phyloP scores from a whole-genome alignment of 2,888 invertebrate species.

The Lobophora halterata region DNA sequence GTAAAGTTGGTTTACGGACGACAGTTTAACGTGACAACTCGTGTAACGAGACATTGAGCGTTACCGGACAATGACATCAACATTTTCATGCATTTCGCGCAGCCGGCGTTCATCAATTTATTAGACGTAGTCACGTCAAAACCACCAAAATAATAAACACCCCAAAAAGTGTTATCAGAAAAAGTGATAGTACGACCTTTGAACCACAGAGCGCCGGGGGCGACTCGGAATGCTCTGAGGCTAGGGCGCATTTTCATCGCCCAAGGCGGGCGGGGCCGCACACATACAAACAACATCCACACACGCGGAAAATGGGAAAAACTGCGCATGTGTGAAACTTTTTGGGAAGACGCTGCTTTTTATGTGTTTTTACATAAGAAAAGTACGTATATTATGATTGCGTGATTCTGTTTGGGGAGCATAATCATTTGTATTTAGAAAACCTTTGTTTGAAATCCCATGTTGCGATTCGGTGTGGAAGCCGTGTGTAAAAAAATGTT shows the following conservation, averaged over 20 bases:
- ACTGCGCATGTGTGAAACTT: constrained; percentile 15
- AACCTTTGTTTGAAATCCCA: not conserved
- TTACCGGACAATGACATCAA: no score
- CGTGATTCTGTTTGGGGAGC: constrained; percentile 1
- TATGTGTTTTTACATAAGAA: not conserved
- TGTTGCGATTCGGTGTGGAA: no score
- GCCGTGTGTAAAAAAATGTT: no score
- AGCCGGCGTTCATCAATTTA: no score
- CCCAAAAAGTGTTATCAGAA: constrained; percentile 7
- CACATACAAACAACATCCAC: constrained; percentile 14
- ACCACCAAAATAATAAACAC: no score
- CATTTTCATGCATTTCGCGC: no score
- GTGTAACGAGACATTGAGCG: no score
- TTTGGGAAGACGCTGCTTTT: constrained; percentile 10
- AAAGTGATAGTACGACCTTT: constrained; percentile 42
- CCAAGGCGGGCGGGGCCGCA: constrained; percentile 64
- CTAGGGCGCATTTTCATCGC: constrained; percentile 55
- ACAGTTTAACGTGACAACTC: no score
- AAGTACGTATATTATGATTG: constrained; percentile 3
- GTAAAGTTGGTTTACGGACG: no score
- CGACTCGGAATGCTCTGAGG: constrained; percentile 62
- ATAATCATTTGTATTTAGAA: not conserved
- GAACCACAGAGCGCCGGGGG: constrained; percentile 43
- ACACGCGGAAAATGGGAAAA: constrained; percentile 27
- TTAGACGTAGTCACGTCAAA: no score